Conservation (phyloP, 2,113 vertebrate genomes). For the Nanger granti region DNA sequence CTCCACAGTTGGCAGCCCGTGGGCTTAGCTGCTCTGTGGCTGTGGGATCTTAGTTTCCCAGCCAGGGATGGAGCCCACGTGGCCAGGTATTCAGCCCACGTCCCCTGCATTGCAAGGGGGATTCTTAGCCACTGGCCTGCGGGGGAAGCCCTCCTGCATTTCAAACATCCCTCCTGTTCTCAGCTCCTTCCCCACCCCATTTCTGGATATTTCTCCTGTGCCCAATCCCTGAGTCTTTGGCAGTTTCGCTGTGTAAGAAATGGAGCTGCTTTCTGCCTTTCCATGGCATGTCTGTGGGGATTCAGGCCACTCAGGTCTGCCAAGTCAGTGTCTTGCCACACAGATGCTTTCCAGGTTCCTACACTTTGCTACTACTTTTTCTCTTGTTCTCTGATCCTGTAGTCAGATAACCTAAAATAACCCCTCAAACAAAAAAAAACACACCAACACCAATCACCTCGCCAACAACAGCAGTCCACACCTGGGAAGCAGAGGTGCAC, state of each 20-base stretch:
- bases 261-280: neutral
- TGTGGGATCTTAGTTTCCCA: neutral
- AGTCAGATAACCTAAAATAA: neutral
- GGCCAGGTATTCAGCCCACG: neutral
- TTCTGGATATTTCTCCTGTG: neutral
- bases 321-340: neutral
- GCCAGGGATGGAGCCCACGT: neutral
- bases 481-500: neutral
- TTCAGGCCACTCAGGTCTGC: neutral
- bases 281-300: neutral
- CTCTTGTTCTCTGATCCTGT: neutral
- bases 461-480: neutral
- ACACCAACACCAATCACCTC: neutral
- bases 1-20: neutral
- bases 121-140: neutral
- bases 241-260: neutral
- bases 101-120: neutral
- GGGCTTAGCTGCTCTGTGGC: neutral
- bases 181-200: neutral
- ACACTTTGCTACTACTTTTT: neutral
- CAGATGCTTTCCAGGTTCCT: neutral
- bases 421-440: neutral
- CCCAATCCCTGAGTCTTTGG: neutral
- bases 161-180: neutral
- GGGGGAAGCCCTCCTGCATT: neutral